Percentiles rank a stretch among this genome's conserved stretches.
Conservation (phyloP, 2,113 vertebrate genomes). For the Pandion haliaetus region DNA sequence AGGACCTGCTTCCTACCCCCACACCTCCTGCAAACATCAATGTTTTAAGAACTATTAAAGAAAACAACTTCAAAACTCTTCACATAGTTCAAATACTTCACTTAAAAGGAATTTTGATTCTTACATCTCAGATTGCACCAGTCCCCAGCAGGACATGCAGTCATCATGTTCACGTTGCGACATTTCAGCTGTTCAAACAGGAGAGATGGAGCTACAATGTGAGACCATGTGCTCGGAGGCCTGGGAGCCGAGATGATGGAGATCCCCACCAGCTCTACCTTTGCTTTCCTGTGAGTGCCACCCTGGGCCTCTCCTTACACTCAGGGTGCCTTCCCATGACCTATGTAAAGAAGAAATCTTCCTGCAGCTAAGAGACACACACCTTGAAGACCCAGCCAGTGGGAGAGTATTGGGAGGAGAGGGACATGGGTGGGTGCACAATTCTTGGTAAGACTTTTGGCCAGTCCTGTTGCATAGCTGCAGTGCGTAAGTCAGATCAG, state of each 20-base stretch:
- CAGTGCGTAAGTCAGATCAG: not conserved
- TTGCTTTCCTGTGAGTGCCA: not conserved
- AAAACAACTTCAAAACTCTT: slow-evolving; percentile 44
- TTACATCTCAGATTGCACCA: slow-evolving; percentile 57
- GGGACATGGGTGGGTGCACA: not conserved
- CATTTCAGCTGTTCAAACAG: not conserved
- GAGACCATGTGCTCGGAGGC: not conserved
- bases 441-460: not conserved
- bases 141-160: not conserved
- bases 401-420: not conserved
- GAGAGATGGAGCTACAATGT: not conserved
- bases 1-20: slow-evolving; percentile 4
- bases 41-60: slow-evolving; percentile 37
- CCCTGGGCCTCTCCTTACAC: not conserved
- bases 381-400: not conserved
- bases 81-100: slow-evolving; percentile 65
- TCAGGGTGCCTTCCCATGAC: not conserved
- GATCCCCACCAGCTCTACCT: not conserved
- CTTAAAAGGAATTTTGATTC: slow-evolving; percentile 52
- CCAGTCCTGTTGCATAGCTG: not conserved
- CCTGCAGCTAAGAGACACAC: not conserved
- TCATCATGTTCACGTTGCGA: not conserved
- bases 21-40: not conserved
- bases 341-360: not conserved
- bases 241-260: not conserved